These are phyloP conservation scores for Galeopterus variegatus DNA, from an alignment of 2,113 vertebrate species.

Conservation along the genomic window DNA sequence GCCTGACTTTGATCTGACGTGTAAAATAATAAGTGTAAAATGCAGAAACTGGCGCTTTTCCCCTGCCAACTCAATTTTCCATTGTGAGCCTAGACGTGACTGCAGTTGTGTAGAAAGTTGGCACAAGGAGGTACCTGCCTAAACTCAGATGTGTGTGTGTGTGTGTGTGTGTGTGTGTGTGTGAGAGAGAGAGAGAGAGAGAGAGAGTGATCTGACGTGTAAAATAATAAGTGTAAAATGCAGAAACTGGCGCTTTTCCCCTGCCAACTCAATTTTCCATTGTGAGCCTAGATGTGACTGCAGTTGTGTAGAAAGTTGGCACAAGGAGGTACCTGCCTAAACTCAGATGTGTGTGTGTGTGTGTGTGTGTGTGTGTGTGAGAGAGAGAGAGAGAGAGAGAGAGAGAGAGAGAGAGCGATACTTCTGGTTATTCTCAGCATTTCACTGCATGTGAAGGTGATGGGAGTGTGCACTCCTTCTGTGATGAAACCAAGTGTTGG, in stretches of 20 bases:
- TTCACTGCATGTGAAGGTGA: background rate
- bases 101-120: background rate
- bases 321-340: too few species aligned
- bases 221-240: background rate
- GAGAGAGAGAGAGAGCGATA: background rate
- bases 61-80: background rate
- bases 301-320: background rate
- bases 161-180: background rate
- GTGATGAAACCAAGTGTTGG: background rate
- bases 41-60: fast-evolving
- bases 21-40: background rate
- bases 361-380: background rate
- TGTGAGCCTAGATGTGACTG: background rate
- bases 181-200: background rate
- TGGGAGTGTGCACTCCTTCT: background rate
- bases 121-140: too few species aligned
- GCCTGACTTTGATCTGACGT: background rate
- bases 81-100: background rate
- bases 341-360: background rate
- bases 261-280: background rate
- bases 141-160: background rate
- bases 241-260: fast-evolving
- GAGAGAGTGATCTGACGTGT: too few species aligned
- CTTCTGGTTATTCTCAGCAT: background rate
- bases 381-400: background rate